These are phyloP conservation scores for Sialis fuliginosa DNA, from an alignment of 2,888 invertebrate genomes.

Conservation along the genomic window DNA sequence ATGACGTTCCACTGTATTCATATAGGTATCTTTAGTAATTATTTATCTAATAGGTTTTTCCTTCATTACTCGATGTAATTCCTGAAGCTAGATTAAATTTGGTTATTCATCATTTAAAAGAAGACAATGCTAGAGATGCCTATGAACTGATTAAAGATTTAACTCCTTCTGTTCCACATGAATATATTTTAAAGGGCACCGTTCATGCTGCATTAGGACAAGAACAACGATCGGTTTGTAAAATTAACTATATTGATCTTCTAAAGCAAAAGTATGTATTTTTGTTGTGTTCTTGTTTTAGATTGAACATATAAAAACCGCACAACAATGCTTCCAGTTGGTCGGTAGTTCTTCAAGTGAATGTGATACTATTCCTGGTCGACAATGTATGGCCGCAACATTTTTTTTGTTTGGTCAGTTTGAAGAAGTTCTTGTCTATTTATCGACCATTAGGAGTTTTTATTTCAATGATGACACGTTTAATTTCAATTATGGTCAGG, in stretches of 20 bases:
- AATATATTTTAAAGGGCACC: constrained; percentile 92
- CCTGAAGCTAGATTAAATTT: constrained; percentile 93
- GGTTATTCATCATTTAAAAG: constrained; percentile 82
- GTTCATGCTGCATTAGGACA: constrained; percentile 89
- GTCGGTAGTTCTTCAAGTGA: constrained; percentile 94
- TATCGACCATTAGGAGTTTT: constrained; percentile 94
- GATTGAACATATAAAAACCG: constrained; percentile 87
- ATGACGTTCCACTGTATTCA: no score
- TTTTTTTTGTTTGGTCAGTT: constrained; percentile 89
- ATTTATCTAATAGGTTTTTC: constrained; percentile 37
- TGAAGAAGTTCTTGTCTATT: constrained; percentile 89
- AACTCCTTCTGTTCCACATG: constrained; percentile 85
- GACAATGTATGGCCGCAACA: constrained; percentile 97
- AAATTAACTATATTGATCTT: neutral
- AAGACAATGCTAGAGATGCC: constrained; percentile 77
- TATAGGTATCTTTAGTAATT: neutral
- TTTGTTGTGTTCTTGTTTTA: constrained; percentile 23
- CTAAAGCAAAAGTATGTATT: neutral
- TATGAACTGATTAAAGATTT: constrained; percentile 76
- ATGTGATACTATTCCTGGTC: constrained; percentile 92
- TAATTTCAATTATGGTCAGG: constrained; percentile 63
- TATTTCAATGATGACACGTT: constrained; percentile 54
- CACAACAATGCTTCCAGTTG: constrained; percentile 90
- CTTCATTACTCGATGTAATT: constrained; percentile 82
- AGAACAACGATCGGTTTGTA: constrained; percentile 69